Evolutionary conservation across 2,888 invertebrate genomes (phyloP), one percentile per base, ranked within the genome.

Genomic region (Platerodrilus igneus): DNA sequence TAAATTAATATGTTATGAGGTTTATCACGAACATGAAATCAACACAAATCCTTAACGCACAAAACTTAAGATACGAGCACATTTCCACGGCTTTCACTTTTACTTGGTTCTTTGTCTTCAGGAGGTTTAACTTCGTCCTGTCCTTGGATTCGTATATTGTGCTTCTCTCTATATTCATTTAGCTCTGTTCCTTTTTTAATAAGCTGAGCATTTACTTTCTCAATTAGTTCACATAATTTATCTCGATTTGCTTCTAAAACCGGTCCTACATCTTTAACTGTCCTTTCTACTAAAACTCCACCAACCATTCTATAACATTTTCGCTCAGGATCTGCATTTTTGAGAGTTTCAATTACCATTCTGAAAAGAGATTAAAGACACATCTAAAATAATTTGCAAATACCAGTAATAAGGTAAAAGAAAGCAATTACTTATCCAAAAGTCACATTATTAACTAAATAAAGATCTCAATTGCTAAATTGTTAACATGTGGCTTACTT

Each of bases 281-380:
- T 92, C 54, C 90, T 77, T 70, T 96, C 94, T 48, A 92, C 90
- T 36, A 96, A 73, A 39, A 96, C 87, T 15, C 95, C 95, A 35
- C 95, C 95, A 48, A 96, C 83, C 75, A 95, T 80, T 59, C 94
- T 80, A 68, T 86, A 96, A 68, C 96, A 96, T 67, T 86, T 91
- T 52, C 94, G 79, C 34, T 79, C 78, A 8, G 78, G 79, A 60
- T 90, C 88, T 13, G 93, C 86, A 41, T 83, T 83, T 63, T 86
- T 83, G 45, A 97, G 72, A 8, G 94, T 92, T 59, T 94, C 94
- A 53, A 94, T 87, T 39, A 97, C 96, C 67, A 95, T 83, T 67
- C 95, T 96, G 68, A 27, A 74, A 69, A 47, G 38, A 47, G 42
- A 47, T 49, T 51, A 38, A 39, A 48, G 11, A 28, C 8, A 26